Evolutionary conservation across 2,888 invertebrate genomes (phyloP), one percentile per base, ranked within the genome.

Genomic region (Mallateleia sp.): DNA sequence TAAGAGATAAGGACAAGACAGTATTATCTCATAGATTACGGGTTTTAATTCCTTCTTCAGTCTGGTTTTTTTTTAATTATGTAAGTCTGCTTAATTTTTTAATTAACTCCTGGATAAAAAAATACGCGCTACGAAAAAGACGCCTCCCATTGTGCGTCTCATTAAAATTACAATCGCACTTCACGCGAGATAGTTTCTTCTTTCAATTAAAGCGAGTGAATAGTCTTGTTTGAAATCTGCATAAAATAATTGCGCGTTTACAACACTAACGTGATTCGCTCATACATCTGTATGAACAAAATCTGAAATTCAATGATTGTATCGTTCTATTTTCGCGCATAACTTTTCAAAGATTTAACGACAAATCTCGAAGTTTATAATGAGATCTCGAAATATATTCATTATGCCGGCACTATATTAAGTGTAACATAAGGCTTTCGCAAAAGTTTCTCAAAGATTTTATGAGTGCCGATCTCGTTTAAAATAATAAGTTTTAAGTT

Each of bases 401-500:
- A 71, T 77, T 78, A 77, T 45, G 22, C 38, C 58, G 50, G 64
- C 25, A 9, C 52, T 52, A 60, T 45, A 75, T 75, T 69, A 80
- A 72, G 54, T 80, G 80, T 72, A 84, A 84, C 72, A 66, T 58
- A 72, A 78, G 72, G 50, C 78, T 78, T 60, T 72, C 15, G 34
- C 66, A 66, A 78, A 84, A 84, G 84, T 84, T 84, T 14, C 42
- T 62, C 58, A 62, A 75, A 77, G 82, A 83, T 83, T 77, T 69
- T 62, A 77, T 75, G 69, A 69, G 52, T 62, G 38, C 54, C 64
- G 62, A 78, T 79, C 52, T 60, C 72, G 34, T 42, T 20, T 66
- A 45, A 58, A 81, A 74, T 66, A 60, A 74, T 72, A 79, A 85
- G 74, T 79, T 74, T 52, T 25, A 66, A 85, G 79, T 67, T 79